Percentiles rank a stretch among this genome's conserved stretches.
These are phyloP conservation scores for Monodelphis domestica DNA, from an alignment of 2,797 vertebrate species.

Conservation along the genomic window DNA sequence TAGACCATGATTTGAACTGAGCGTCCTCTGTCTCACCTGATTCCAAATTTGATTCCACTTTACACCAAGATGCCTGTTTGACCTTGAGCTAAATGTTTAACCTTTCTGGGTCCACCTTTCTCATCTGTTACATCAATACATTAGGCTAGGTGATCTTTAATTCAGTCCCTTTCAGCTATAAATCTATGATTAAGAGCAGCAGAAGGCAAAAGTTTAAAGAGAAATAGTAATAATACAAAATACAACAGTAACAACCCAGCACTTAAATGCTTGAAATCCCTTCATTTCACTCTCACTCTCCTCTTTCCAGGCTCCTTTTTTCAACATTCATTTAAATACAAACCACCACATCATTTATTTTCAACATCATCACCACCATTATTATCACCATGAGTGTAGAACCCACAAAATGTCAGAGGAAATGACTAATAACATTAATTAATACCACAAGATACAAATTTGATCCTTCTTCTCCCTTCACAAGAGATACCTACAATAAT, in stretches of 20 bases:
- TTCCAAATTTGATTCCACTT: not conserved
- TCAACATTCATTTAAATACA: not conserved
- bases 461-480: not conserved
- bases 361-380: not conserved
- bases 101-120: not conserved
- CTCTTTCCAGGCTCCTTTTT: not conserved
- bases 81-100: not conserved
- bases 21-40: not conserved
- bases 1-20: not conserved
- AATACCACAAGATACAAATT: not conserved
- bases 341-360: not conserved
- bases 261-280: not conserved
- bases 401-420: not conserved
- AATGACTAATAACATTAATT: not conserved
- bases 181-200: not conserved
- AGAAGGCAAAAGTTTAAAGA: not conserved
- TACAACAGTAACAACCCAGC: not conserved
- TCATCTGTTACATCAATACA: not conserved
- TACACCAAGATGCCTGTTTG: not conserved
- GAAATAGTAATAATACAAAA: not conserved
- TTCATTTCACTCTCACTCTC: not conserved
- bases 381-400: not conserved
- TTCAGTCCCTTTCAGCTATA: not conserved
- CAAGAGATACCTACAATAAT: not conserved
- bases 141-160: not conserved